Evolutionary conservation across 2,113 vertebrate species (phyloP).

Genomic region (Lucifuga dentata): DNA sequence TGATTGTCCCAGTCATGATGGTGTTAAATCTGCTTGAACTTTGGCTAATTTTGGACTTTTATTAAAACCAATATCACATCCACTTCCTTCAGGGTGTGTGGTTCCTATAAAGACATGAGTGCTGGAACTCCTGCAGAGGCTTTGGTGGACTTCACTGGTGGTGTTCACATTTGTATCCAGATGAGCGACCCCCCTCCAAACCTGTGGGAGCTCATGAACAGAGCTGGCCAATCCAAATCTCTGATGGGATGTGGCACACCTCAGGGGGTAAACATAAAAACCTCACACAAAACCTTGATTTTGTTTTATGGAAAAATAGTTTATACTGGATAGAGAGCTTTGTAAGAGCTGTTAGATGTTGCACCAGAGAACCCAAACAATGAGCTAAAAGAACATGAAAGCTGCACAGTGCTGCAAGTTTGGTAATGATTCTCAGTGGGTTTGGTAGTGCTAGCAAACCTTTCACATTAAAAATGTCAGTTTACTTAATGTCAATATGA

Average conservation of each 20-base stretch:
- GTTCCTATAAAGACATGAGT: conserved; percentile 89
- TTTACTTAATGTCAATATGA: too few species aligned
- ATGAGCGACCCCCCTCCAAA: conserved; percentile 74
- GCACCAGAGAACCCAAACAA: too few species aligned
- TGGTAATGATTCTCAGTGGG: too few species aligned
- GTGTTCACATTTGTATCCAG: conserved; percentile 81
- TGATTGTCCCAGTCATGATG: background rate
- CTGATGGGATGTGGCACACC: conserved; percentile 87
- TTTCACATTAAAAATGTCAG: too few species aligned
- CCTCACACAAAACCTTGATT: too few species aligned
- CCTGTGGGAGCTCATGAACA: conserved; percentile 84
- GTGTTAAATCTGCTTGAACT: background rate
- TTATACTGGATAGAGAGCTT: too few species aligned
- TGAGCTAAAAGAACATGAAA: too few species aligned
- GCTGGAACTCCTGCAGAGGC: conserved; percentile 87
- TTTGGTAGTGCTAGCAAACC: too few species aligned
- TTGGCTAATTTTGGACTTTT: background rate
- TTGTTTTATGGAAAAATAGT: too few species aligned
- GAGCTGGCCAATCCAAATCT: conserved; percentile 78
- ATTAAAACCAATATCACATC: conserved; percentile 4
- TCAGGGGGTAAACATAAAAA: conserved; percentile 71
- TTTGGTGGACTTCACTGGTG: conserved; percentile 90
- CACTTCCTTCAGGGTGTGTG: conserved; percentile 82
- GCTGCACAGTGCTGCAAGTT: too few species aligned
- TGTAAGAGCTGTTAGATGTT: too few species aligned